phyloP scores from a whole-genome alignment of 2,113 vertebrate genomes.

The Dromaius novaehollandiae region DNA sequence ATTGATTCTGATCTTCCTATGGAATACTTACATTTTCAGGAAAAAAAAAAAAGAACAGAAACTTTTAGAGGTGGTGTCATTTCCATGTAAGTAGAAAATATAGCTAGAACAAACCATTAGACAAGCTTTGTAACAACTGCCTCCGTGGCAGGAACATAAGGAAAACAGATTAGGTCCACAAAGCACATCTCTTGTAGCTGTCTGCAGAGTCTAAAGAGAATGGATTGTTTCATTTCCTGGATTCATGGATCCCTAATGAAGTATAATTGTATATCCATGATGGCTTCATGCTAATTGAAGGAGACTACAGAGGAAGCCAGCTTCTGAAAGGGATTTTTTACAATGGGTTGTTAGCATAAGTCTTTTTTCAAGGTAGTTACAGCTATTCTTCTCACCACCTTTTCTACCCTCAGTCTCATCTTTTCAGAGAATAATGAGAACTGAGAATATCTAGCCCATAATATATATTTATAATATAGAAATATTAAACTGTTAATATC shows the following conservation, averaged over 20 bases:
- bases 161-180: conserved; percentile 23
- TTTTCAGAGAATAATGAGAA: background rate
- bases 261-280: conserved; percentile 28
- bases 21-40: background rate
- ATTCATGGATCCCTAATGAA: conserved; percentile 43
- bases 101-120: background rate
- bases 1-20: background rate
- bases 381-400: background rate
- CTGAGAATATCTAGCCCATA: background rate
- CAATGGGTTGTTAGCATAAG: background rate
- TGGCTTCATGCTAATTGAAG: conserved; percentile 20
- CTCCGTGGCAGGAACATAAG: background rate
- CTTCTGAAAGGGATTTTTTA: background rate
- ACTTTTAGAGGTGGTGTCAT: background rate
- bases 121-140: background rate
- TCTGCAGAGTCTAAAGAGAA: conserved; percentile 18
- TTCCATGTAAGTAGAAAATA: background rate
- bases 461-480: background rate
- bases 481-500: background rate
- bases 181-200: background rate
- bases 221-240: conserved; percentile 48
- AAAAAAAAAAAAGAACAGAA: background rate
- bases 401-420: background rate
- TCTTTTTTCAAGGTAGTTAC: background rate
- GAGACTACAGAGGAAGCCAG: background rate